phyloP scores from a whole-genome alignment of 2,797 vertebrate species.

The Argentina silus region DNA sequence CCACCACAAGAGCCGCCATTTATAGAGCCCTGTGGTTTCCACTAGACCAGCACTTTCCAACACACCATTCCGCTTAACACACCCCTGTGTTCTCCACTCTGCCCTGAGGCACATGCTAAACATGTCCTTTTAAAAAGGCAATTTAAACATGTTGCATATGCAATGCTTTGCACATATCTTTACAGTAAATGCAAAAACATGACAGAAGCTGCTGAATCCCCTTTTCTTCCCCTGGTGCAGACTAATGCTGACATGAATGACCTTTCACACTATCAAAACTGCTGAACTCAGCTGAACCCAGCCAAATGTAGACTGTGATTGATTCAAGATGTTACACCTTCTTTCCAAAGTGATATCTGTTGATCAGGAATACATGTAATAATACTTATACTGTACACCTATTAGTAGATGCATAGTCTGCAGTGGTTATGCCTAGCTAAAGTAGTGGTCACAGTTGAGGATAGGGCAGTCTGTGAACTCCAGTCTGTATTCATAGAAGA shows the following conservation, averaged over 20 bases:
- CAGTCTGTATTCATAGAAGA: constrained; percentile 55
- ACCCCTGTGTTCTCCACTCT: constrained; percentile 10
- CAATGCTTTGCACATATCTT: background rate
- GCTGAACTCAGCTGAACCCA: background rate
- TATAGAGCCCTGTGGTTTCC: constrained; percentile 72
- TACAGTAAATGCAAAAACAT: constrained; percentile 31
- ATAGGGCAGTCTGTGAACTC: constrained; percentile 45
- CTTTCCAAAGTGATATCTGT: background rate
- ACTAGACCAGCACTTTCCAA: constrained; percentile 63
- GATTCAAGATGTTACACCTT: too few relatives aligned
- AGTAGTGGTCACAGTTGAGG: constrained; percentile 56
- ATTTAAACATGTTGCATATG: constrained; percentile 13
- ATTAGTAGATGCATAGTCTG: too few relatives aligned
- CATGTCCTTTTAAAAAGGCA: constrained; percentile 28
- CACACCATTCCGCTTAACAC: constrained; percentile 3
- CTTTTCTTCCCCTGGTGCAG: background rate
- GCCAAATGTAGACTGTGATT: background rate
- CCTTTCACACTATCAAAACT: background rate
- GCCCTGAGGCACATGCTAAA: constrained; percentile 24
- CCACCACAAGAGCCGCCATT: constrained; percentile 50
- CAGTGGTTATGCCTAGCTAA: constrained; percentile 1
- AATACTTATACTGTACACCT: background rate
- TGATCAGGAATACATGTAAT: background rate
- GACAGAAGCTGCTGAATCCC: constrained; percentile 43
- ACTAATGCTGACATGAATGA: background rate